Base-by-base conservation (phyloP, 2,888 invertebrate genomes). In the Apamea monoglypha region DNA sequence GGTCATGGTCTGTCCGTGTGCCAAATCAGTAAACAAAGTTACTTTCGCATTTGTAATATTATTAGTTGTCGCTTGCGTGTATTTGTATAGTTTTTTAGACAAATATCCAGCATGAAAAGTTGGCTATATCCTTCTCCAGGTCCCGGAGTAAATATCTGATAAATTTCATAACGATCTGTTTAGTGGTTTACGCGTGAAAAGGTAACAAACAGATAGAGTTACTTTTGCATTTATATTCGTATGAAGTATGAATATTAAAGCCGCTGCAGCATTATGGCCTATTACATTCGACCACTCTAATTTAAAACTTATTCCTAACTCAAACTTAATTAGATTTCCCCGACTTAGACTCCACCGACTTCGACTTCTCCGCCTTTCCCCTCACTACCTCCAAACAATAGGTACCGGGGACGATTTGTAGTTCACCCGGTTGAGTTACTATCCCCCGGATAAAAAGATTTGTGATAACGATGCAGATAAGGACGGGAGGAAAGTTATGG, bases 401-500 rank as follows among this genome's bases (percentile, higher is more conserved):
- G 78, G 78, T 80, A 74, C 86, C 73, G 75, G 71, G n/a, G 56
- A 89, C 88, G 90, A 88, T 88, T 88, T 89, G 88, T 88, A 88
- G 87, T 88, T 79, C 78, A 78, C 78, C 88, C 83, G 84, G 68
- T 68, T 83, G 88, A 81, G 86, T 81, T 74, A 88, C 79, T 80
- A 78, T 70, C 53, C 63, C 66, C 59, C 67, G 87, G 89, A 90
- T 87, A 80, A 89, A 89, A 90, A 89, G 88, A 89, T 89, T 89
- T 89, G 89, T 85, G 88, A 89, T 89, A 90, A 90, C 90, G 88
- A 88, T 87, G 78, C 79, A 77, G 89, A 83, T 82, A 82, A 88
- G 86, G 74, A 81, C 79, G 77, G 85, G 73, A 75, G 29, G 70
- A 78, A 69, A 84, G 71, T 78, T 87, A 84, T 78, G 78, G 84